Evolutionary conservation across 2,113 vertebrate species (phyloP), one percentile per base, ranked within the genome.

Genomic region (Xyliphius kryptos): DNA sequence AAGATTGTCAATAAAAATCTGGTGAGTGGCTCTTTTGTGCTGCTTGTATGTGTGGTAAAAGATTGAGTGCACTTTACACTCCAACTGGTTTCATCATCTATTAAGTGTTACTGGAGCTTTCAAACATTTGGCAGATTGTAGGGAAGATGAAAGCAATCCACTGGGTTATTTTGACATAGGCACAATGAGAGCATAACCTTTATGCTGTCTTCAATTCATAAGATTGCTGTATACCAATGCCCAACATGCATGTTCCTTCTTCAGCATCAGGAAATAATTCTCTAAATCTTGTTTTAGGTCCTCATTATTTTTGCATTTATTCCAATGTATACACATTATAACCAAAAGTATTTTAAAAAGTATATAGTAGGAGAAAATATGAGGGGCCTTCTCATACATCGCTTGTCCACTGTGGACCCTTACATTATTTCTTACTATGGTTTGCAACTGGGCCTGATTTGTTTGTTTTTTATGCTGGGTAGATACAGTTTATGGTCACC

Each of bases 21-120:
- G 20, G 41, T 50, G 36, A 49, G 36, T 32, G 20, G 12, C n/a
- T 26, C 47, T 68, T 71, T 72, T 64, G 65, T 63, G 32, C 53
- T 56, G n/a, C 49, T 59, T 64, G 17, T 63, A 26, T 61, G 21
- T 56, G 49, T 48, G 54, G 20, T 59, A 20, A 67, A 52, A 63
- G 61, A 67, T 32, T 50, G 60, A 68, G 56, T 40, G 61, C 50
- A 64, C 44, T 68, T 48, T 67, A 55, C 43, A 58, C 41, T 58
- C 48, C 41, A 51, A 44, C 51, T 15, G 50, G 41, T 20, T 61
- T 50, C 21, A 61, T 44, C 51, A 61, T 72, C 70, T 66, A 72
- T 72, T 72, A 72, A 56, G 44, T 53, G 44, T 72, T 51, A 64
- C 37, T 16, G 19, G 53, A 71, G 69, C 26, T 52, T 71, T 46